Conservation (phyloP, 1,140 invertebrate genomes). For the Camponotus vicinus region DNA sequence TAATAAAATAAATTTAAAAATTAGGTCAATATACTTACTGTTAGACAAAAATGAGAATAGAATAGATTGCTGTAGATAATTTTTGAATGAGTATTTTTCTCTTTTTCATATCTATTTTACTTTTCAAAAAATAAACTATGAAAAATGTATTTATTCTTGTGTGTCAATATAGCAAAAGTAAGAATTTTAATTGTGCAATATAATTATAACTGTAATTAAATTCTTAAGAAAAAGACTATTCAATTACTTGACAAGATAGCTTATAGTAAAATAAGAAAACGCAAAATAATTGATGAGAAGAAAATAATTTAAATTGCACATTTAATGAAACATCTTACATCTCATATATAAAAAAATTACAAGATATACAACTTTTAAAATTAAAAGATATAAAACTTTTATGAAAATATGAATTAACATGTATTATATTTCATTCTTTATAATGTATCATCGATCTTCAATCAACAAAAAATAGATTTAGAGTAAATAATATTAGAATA, state of each 20-base stretch:
- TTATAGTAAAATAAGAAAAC: neutral
- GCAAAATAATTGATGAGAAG: neutral
- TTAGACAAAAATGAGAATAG: constrained; percentile 24
- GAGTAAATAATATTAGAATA: neutral
- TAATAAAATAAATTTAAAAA: neutral
- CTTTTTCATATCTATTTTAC: neutral
- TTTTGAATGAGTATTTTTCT: neutral
- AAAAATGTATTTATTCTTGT: neutral
- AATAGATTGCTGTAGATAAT: neutral
- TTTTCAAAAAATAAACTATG: neutral
- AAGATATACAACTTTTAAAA: neutral
- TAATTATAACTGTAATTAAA: neutral
- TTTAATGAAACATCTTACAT: constrained; percentile 32
- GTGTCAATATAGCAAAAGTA: neutral
- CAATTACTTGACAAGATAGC: neutral
- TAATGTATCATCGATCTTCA: neutral
- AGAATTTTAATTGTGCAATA: neutral
- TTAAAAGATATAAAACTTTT: neutral
- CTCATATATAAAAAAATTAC: neutral
- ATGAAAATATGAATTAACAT: constrained; percentile 36
- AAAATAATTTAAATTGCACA: constrained; percentile 43
- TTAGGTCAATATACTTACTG: neutral
- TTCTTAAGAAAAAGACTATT: neutral
- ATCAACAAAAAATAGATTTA: neutral
- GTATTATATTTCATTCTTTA: constrained; percentile 2